Base-by-base conservation (phyloP, 2,888 invertebrate species). In the Heliconius sara region DNA sequence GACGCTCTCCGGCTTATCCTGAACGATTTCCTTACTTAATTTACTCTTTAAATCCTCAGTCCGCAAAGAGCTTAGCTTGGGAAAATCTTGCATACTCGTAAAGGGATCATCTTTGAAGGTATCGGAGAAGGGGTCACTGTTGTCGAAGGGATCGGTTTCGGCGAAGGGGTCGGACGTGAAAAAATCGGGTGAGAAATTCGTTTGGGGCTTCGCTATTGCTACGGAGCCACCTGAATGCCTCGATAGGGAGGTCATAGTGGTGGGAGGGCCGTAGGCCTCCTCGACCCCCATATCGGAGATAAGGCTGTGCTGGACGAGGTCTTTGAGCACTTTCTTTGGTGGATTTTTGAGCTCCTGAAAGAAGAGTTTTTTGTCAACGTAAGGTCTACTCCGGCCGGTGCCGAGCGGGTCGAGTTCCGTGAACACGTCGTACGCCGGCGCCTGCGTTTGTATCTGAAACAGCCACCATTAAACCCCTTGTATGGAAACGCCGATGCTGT, bases 301-400 rank as follows among this genome's bases (percentile, higher is more conserved):
- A 83, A 93, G 89, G 87, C 91, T 87, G 86, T 92, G 92, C 85
- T 92, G 87, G 79, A 97, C 97, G 91, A 98, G 95, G 93, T 98
- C 98, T 95, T 98, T 98, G 87, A 98, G 96, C 83, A 98, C 97
- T 95, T 98, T 98, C 95, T 98, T 98, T 86, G 98, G 98, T 86
- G 98, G 98, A 95, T 98, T 98, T 96, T 98, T 98, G 89, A 98
- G 96, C 93, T 98, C 98, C 96, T 98, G 98, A 96, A 99, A 99
- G 96, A 99, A 99, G 95, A 98, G 98, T 96, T 98, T 98, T 95
- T 98, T 98, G 96, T 99, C 98, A 89, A 98, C 97, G 95, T 98
- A 99, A 83, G 98, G 98, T 94, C 97, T 98, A 94, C 97, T 98
- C 93, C 97, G 97, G 89, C 98, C 98, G 86, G 98, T 98, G 89